Base-by-base conservation (phyloP, 2,113 vertebrate genomes). In the Poicephalus meyeri region DNA sequence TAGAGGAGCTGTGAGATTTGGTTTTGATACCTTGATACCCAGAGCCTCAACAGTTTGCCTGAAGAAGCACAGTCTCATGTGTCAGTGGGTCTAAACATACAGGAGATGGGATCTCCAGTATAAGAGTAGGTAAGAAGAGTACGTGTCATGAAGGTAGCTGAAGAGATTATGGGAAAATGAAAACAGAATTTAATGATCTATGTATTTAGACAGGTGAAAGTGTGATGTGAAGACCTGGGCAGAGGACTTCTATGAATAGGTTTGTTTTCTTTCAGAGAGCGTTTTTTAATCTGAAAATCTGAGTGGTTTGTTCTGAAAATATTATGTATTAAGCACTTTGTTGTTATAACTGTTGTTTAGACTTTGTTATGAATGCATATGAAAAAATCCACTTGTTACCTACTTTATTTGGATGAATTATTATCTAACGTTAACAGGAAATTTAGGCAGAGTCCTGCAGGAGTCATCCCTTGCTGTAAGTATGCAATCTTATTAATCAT, bases 61-160 rank as follows among this genome's bases (percentile, higher is more conserved):
- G 76, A 17, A 35, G 88, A 41, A 58, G 60, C 25, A 6, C 2
- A 23, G 44, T 9, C 25, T 35, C 21, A 1, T 13, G 58, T 44
- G 71, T 9, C 68, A 39, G 35, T 1, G 8, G n/a, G 49, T 17
- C 29, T 4, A 61, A 55, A 25, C 0, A 0, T 4, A 0, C 28
- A 31, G 80, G 21, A 58, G 19, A n/a, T 1, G 8, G 80, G 31
- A 31, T 63, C 39, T 49, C 49, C 35, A 16, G 12, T 10, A 3
- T 6, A 25, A 91, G 31, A 29, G 31, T 7, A 5, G 35, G 60
- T 8, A 63, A 72, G 55, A 83, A 61, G n/a, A 29, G 7, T 13
- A 6, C 0, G 0, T 63, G 55, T 31, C 77, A 19, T 35, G 0
- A 0, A 31, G 69, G 47, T 39, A 60, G 77, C n/a, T 80, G 60